Percentiles rank a stretch among this genome's conserved stretches.
Evolutionary conservation across 2,888 invertebrate genomes (phyloP).

Genomic region (Parnassius apollo): DNA sequence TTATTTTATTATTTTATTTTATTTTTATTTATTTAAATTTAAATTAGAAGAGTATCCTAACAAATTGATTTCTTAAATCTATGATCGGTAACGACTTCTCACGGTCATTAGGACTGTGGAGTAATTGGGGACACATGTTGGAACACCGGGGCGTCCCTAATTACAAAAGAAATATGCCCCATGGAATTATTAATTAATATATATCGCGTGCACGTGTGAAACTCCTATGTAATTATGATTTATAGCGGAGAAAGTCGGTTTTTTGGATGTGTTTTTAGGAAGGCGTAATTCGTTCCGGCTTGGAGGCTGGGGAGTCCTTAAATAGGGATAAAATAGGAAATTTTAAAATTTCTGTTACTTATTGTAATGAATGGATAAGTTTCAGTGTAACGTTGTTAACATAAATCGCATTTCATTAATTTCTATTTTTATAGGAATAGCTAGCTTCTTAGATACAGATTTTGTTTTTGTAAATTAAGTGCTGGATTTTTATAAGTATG

Average conservation of each 20-base stretch:
- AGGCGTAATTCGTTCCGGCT: slow-evolving; percentile 24
- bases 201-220: slow-evolving; percentile 40
- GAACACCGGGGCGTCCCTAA: slow-evolving; percentile 38
- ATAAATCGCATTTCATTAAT: too few relatives aligned
- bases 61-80: slow-evolving; percentile 35
- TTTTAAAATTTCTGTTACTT: slow-evolving; percentile 14
- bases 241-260: slow-evolving; percentile 27
- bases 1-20: too few relatives aligned
- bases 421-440: too few relatives aligned
- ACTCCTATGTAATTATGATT: slow-evolving; percentile 39
- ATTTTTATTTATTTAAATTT: too few relatives aligned
- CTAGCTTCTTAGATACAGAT: too few relatives aligned
- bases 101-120: slow-evolving; percentile 39
- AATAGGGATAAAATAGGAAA: slow-evolving; percentile 11
- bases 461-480: too few relatives aligned
- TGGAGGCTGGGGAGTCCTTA: slow-evolving; percentile 10
- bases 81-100: slow-evolving; percentile 38
- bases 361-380: background rate
- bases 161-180: slow-evolving; percentile 44
- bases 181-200: slow-evolving; percentile 40
- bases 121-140: slow-evolving; percentile 46
- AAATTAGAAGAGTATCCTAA: slow-evolving; percentile 13
- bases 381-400: background rate
- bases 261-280: slow-evolving; percentile 16
- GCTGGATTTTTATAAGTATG: too few relatives aligned